Percentiles rank a stretch among this genome's conserved stretches.
These are phyloP conservation scores for Misgurnus anguillicaudatus DNA, from an alignment of 2,113 vertebrate genomes.

Conservation along the genomic window DNA sequence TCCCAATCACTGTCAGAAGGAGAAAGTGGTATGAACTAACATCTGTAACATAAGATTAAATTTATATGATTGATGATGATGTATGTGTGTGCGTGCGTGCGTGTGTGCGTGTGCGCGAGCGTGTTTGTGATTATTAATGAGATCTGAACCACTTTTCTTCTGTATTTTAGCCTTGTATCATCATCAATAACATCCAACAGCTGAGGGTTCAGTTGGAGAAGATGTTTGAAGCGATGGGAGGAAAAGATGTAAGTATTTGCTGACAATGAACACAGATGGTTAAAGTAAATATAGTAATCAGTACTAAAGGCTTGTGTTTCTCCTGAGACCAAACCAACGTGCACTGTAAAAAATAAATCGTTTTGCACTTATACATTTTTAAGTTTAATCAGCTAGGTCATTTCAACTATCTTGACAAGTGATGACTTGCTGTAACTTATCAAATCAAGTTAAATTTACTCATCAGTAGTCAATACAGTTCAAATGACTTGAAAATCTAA, in stretches of 20 bases:
- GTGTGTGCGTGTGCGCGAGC: neutral
- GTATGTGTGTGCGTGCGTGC: conserved; percentile 19
- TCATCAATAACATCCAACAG: conserved; percentile 99
- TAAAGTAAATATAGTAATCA: neutral
- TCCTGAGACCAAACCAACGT: no score
- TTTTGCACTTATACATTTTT: no score
- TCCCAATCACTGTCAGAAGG: conserved; percentile 91
- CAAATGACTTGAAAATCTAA: no score
- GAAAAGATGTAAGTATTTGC: conserved; percentile 82
- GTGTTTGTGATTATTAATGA: neutral
- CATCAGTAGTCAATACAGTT: no score
- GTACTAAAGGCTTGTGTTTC: no score
- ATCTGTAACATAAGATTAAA: neutral
- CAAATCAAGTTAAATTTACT: no score
- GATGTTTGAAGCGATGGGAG: conserved; percentile 99
- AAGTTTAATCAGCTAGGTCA: no score
- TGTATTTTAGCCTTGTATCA: conserved; percentile 85
- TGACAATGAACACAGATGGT: neutral
- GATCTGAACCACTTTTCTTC: neutral
- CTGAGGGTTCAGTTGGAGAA: conserved; percentile 95
- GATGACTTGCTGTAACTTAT: no score
- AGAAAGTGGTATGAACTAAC: conserved; percentile 82
- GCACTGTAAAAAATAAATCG: no score
- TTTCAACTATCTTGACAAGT: no score
- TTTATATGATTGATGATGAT: neutral